Percentiles rank a stretch among this genome's conserved stretches.
phyloP scores from a whole-genome alignment of 2,113 vertebrate genomes.

The Boulengeromyrus knoepffleri region DNA sequence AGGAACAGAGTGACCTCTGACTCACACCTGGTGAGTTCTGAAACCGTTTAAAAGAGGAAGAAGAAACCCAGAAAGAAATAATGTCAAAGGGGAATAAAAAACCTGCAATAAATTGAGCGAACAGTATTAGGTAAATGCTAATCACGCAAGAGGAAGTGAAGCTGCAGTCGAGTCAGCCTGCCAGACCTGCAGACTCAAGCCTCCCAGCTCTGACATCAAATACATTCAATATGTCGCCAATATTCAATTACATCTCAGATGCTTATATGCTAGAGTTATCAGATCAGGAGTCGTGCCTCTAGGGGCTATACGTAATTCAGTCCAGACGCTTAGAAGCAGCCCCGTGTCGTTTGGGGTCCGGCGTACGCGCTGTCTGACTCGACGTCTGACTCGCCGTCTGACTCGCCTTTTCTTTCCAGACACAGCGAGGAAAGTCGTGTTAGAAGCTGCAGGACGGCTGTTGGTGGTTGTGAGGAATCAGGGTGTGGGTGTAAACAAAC shows the following conservation, averaged over 20 bases:
- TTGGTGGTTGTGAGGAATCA: background rate
- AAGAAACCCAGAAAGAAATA: constrained; percentile 3
- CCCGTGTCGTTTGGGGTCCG: background rate
- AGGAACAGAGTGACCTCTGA: background rate
- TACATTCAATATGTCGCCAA: constrained; percentile 28
- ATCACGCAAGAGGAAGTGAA: constrained; percentile 15
- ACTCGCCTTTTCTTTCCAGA: background rate
- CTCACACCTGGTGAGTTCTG: background rate
- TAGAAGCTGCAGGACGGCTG: background rate
- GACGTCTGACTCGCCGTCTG: background rate
- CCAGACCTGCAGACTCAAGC: constrained; percentile 12
- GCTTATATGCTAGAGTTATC: constrained; percentile 21
- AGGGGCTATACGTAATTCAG: constrained; percentile 23
- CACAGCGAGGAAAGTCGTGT: background rate
- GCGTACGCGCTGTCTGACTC: too few relatives aligned
- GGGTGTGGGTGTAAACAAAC: background rate
- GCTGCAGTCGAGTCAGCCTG: background rate
- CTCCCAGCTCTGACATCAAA: constrained; percentile 19
- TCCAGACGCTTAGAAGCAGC: constrained; percentile 9
- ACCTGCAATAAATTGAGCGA: constrained; percentile 19
- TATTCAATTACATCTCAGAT: constrained; percentile 31
- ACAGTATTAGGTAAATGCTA: constrained; percentile 8
- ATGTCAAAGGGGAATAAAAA: constrained; percentile 11
- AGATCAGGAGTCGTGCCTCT: constrained; percentile 13
- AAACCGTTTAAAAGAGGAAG: background rate